These are phyloP conservation scores for Carlito syrichta DNA, from an alignment of 2,113 vertebrate species.

Conservation along the genomic window DNA sequence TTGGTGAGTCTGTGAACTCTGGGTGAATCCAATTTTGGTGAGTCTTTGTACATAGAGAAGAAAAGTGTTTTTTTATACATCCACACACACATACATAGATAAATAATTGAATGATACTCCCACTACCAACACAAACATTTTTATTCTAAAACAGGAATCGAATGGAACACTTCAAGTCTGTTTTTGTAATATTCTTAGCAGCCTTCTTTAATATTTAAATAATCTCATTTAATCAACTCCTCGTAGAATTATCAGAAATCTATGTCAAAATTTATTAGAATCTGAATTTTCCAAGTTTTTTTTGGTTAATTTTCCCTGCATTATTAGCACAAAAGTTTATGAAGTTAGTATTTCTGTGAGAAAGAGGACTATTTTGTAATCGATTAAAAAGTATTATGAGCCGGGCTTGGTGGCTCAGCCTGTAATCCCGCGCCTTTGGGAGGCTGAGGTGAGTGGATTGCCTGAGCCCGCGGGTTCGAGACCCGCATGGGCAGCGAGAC, in stretches of 20 bases:
- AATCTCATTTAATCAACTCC: background rate
- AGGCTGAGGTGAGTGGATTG: too few relatives aligned
- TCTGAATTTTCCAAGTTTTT: background rate
- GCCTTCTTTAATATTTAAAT: slow-evolving; percentile 17
- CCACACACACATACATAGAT: background rate
- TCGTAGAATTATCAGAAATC: background rate
- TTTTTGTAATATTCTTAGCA: background rate
- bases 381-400: background rate
- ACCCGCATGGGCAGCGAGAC: too few relatives aligned
- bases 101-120: slow-evolving; percentile 1
- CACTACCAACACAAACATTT: background rate
- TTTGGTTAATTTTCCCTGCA: background rate
- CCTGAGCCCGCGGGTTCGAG: too few relatives aligned
- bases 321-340: background rate
- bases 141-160: background rate
- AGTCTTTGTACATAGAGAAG: background rate
- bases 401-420: too few relatives aligned
- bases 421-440: too few relatives aligned
- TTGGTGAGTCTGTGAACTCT: background rate
- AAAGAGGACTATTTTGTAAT: slow-evolving; percentile 13
- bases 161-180: background rate
- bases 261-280: slow-evolving; percentile 18
- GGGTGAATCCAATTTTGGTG: slow-evolving; percentile 30
- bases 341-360: background rate
- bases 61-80: background rate